Evolutionary conservation across 2,797 vertebrate genomes (phyloP), one percentile per base, ranked within the genome.

Genomic region (Betta splendens): DNA sequence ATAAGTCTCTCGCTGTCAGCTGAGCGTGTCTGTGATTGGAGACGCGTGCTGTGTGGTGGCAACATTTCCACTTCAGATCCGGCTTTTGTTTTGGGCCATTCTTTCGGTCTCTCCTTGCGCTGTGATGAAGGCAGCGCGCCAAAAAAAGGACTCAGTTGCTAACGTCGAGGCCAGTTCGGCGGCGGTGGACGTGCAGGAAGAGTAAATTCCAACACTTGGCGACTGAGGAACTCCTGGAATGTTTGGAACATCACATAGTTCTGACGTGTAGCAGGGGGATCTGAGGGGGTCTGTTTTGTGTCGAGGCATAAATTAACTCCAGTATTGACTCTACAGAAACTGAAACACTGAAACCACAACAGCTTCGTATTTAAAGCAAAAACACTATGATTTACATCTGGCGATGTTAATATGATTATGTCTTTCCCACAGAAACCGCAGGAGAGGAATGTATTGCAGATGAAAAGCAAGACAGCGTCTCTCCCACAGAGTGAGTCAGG

Each of bases 371-470:
- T 40, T 32, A 45, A 39, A 65, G 16, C 25, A 53, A 16, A 32
- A 64, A 31, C 23, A 17, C 7, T 20, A 15, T 39, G 42, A 60
- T 79, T 64, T 61, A 32, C 54, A 32, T 37, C 63, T 65, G 61
- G 29, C 66, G 49, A 45, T 63, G 43, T 52, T 60, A 29, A 66
- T 74, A 45, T 70, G 61, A 69, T 70, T 71, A 2, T 89, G 60
- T 87, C 21, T 48, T 85, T 84, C 68, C 77, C 29, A 54, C 89
- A 97, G 95, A 96, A 93, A 83, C 87, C 67, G 25, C 95, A 89
- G 85, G 95, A 97, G 77, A 94, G 88, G 80, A 91, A 89, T 78
- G 77, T 80, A 38, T 74, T 80, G 42, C 70, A 86, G 76, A 71
- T 83, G 69, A 91, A 90, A 81, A 87, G 72, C 88, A 92, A 92